Conservation (phyloP, 2,113 vertebrate species). For the Heterochromis multidens region DNA sequence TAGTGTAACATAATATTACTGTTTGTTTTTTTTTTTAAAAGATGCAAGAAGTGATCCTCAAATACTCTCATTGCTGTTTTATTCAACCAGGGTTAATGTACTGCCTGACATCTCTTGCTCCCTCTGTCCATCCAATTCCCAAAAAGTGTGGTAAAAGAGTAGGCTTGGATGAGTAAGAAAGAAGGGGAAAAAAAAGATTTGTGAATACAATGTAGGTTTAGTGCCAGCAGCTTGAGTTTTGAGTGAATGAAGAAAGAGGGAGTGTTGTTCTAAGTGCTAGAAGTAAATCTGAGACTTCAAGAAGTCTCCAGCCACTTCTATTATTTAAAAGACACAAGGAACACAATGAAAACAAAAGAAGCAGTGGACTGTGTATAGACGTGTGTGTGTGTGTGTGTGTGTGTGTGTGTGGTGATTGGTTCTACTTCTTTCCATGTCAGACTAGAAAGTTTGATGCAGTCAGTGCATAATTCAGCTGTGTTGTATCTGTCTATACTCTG, state of each 20-base stretch:
- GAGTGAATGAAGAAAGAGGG: slow-evolving; percentile 20
- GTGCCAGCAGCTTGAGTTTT: slow-evolving; percentile 24
- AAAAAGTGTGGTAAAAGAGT: background rate
- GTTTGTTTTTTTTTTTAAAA: background rate
- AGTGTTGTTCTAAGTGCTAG: slow-evolving; percentile 55
- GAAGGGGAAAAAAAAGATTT: background rate
- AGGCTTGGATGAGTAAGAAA: background rate
- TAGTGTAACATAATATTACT: background rate
- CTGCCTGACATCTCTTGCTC: background rate
- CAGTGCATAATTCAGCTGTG: slow-evolving; percentile 51
- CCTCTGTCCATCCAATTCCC: background rate
- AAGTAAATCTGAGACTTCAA: slow-evolving; percentile 69
- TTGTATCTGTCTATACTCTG: slow-evolving; percentile 33
- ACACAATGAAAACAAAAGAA: slow-evolving; percentile 60
- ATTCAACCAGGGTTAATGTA: background rate
- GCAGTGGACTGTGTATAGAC: slow-evolving; percentile 6
- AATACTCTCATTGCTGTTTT: slow-evolving; percentile 3
- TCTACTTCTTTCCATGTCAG: background rate
- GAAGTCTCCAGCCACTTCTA: slow-evolving; percentile 61
- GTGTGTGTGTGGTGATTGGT: background rate
- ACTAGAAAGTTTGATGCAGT: slow-evolving; percentile 35
- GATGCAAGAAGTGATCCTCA: background rate
- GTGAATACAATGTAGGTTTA: slow-evolving; percentile 12
- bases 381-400: background rate
- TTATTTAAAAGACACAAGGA: slow-evolving; percentile 65